Base-by-base conservation (phyloP, 2,113 vertebrate species). In the Pachyramphus minor region DNA sequence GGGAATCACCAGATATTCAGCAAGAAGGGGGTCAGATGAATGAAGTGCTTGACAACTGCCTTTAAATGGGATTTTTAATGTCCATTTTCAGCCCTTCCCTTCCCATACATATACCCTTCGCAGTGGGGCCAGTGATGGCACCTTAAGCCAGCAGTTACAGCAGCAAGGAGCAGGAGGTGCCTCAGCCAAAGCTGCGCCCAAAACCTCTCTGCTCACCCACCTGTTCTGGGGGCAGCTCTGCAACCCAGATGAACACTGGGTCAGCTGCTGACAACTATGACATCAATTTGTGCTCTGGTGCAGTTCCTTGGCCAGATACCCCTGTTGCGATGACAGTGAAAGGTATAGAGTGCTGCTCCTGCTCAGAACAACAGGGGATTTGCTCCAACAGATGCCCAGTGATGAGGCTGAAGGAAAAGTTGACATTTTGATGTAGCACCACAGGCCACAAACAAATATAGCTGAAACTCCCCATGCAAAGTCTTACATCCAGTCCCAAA, bases 101-200 rank as follows among this genome's bases (percentile, higher is more conserved):
- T 76, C 50, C 50, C n/a, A 21, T 3, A 23, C 8, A 4, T 0
- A 1, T 2, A 27, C 24, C 42, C 35, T 55, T 27, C 2, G 2
- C 2, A 8, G 45, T 2, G 2, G 1, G 37, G 71, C 30, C 58
- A 35, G 45, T 0, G 1, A 67, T 2, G 20, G 37, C 37, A 53
- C 42, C 33, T 25, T 20, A 24, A 64, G 27, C 33, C 63, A 62
- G 44, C 0, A 0, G 62, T 47, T 66, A 52, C 8, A 23, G 28
- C 42, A 88, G 62, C 44, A 64, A 15, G 1, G 8, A 62, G 62
- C 56, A 31, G 47, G 35, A 71, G 47, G 35, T 68, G 78, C 30
- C 64, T 45, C 74, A 42, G 47, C 44, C 55, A 71, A 62, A 82
- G 74, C 39, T 85, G 84, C 23, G 13, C 17, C 35, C 45, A 64